Evolutionary conservation across 1,140 invertebrate species (phyloP).

Genomic region (Euura saliciscinereae): DNA sequence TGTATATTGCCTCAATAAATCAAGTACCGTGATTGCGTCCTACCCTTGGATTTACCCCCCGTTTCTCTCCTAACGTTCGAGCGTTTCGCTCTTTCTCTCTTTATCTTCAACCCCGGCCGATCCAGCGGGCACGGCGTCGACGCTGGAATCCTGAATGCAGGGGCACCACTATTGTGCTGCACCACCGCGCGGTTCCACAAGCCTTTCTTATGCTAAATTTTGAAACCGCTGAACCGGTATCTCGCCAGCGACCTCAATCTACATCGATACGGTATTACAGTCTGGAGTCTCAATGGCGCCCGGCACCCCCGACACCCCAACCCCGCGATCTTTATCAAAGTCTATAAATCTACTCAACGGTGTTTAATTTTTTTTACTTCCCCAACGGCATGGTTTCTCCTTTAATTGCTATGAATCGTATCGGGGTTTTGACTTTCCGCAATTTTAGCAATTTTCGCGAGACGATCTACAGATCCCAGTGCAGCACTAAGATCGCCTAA

Average conservation of each 20-base stretch:
- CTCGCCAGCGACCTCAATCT: constrained; percentile 25
- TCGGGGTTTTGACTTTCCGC: no score
- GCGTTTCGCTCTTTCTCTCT: background rate
- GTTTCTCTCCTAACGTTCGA: background rate
- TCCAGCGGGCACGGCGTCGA: constrained; percentile 18
- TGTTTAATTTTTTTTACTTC: background rate
- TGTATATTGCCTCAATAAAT: constrained; percentile 60
- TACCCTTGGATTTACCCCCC: constrained; percentile 36
- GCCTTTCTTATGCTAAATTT: constrained; percentile 50
- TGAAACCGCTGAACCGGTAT: background rate
- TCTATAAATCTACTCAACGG: background rate
- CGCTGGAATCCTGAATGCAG: constrained; percentile 30
- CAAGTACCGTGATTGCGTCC: constrained; percentile 58
- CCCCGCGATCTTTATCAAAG: background rate
- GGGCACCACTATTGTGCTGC: constrained; percentile 36
- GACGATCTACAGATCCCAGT: constrained; percentile 38
- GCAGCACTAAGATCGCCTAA: constrained; percentile 23
- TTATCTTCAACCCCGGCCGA: no score
- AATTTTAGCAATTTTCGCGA: constrained; percentile 13
- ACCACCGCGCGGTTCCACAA: constrained; percentile 26
- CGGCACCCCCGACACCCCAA: background rate
- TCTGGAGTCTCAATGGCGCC: constrained; percentile 24
- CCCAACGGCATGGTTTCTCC: no score
- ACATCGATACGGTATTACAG: constrained; percentile 21
- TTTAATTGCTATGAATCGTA: no score